These are phyloP conservation scores for Prunella strophiata DNA, from an alignment of 2,797 vertebrate species.

Conservation along the genomic window DNA sequence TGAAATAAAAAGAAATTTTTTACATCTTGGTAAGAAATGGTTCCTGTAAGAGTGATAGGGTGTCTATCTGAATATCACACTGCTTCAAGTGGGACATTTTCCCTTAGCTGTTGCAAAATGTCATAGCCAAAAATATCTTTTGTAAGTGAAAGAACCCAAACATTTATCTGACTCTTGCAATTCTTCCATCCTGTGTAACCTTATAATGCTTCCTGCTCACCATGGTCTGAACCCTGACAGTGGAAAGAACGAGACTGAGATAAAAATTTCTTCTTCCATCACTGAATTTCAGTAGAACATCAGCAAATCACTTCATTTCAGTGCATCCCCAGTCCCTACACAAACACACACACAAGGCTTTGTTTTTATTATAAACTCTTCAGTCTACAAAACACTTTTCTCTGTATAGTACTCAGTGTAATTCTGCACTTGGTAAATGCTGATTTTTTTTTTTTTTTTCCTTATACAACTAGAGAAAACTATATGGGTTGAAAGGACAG, in stretches of 20 bases:
- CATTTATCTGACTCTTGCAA: not conserved
- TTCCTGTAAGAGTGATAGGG: not conserved
- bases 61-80: not conserved
- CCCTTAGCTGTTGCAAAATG: constrained; percentile 15
- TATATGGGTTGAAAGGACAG: not conserved
- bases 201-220: not conserved
- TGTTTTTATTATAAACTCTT: not conserved
- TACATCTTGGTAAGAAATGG: not conserved
- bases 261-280: not conserved
- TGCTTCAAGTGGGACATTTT: not conserved
- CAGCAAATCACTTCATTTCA: not conserved
- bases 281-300: not conserved
- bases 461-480: not conserved
- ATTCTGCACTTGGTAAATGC: not conserved
- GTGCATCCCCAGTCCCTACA: not conserved
- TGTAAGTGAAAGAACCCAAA: not conserved
- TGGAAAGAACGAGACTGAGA: not conserved
- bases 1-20: not conserved
- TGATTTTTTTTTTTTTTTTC: not conserved
- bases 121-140: constrained; percentile 23
- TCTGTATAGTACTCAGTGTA: not conserved
- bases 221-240: not conserved
- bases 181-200: constrained; percentile 14
- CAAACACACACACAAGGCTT: not conserved
- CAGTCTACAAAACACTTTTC: not conserved